Conservation (phyloP, 2,888 invertebrate genomes). For the Pyralis farinalis region DNA sequence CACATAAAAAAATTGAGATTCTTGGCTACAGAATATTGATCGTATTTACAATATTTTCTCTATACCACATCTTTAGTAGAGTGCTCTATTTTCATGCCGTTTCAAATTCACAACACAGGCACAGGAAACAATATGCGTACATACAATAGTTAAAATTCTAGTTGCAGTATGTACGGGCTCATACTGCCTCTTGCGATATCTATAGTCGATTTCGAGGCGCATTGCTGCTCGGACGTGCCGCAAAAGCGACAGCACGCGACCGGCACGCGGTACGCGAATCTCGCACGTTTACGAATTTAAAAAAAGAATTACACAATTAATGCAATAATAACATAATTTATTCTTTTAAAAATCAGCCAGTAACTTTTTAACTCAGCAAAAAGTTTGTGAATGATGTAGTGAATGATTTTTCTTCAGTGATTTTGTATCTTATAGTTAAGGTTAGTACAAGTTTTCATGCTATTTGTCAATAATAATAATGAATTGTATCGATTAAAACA, state of each 20-base stretch:
- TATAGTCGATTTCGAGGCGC: conserved; percentile 61
- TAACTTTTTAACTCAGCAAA: neutral
- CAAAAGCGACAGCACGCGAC: conserved; percentile 30
- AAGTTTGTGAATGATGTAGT: conserved; percentile 6
- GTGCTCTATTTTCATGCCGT: neutral
- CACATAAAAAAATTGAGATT: no score
- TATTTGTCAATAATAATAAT: no score
- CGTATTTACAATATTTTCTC: no score
- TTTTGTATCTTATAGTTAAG: neutral
- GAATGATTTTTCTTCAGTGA: conserved; percentile 5
- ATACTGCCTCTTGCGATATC: no score
- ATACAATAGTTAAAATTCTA: conserved; percentile 41
- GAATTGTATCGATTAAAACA: no score
- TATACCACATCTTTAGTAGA: no score
- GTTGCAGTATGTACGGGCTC: conserved; percentile 32
- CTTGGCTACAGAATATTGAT: no score
- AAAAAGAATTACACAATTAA: conserved; percentile 5
- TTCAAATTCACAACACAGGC: conserved; percentile 11
- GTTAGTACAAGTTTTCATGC: neutral
- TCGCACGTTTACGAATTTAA: conserved; percentile 26
- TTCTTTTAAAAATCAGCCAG: neutral
- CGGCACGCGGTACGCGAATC: conserved; percentile 46
- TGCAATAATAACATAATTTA: neutral
- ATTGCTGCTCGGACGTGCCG: conserved; percentile 52
- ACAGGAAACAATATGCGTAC: conserved; percentile 17